These are phyloP conservation scores for Liodrosophila aerea DNA, from an alignment of 2,888 invertebrate genomes.

Conservation along the genomic window DNA sequence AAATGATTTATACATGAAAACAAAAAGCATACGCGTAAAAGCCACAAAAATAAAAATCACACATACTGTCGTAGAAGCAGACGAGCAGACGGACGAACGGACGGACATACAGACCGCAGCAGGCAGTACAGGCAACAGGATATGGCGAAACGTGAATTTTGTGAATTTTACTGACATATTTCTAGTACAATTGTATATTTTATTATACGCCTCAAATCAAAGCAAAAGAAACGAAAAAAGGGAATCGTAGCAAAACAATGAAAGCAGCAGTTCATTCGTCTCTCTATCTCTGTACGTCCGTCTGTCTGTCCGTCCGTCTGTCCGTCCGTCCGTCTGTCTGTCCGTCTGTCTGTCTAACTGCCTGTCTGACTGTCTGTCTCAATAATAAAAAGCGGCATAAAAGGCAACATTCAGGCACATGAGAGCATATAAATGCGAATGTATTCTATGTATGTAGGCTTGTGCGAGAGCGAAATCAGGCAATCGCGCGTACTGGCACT, in stretches of 20 bases:
- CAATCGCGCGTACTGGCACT: slow-evolving; percentile 38
- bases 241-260: slow-evolving; percentile 33
- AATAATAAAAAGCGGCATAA: slow-evolving; percentile 39
- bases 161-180: slow-evolving; percentile 72
- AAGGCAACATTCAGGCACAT: slow-evolving; percentile 12
- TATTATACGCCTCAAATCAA: slow-evolving; percentile 67
- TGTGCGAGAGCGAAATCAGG: slow-evolving; percentile 40
- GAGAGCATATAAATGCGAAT: slow-evolving; percentile 15
- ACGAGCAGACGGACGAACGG: slow-evolving; percentile 18
- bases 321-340: slow-evolving; percentile 12
- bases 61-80: slow-evolving; percentile 40
- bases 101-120: slow-evolving; percentile 1
- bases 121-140: slow-evolving; percentile 29
- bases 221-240: slow-evolving; percentile 41
- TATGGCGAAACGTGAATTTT: slow-evolving; percentile 69
- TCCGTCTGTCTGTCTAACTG: slow-evolving; percentile 24
- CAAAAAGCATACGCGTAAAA: slow-evolving; percentile 67
- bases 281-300: slow-evolving; percentile 8
- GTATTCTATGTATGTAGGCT: no score
- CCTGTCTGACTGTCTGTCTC: slow-evolving; percentile 26
- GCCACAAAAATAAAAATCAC: slow-evolving; percentile 75
- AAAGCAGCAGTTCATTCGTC: slow-evolving; percentile 13
- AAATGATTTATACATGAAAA: slow-evolving; percentile 75
- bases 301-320: slow-evolving; percentile 15
- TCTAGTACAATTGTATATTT: slow-evolving; percentile 71